phyloP scores from a whole-genome alignment of 2,797 vertebrate species.

The Dendrocincla tyrannina region DNA sequence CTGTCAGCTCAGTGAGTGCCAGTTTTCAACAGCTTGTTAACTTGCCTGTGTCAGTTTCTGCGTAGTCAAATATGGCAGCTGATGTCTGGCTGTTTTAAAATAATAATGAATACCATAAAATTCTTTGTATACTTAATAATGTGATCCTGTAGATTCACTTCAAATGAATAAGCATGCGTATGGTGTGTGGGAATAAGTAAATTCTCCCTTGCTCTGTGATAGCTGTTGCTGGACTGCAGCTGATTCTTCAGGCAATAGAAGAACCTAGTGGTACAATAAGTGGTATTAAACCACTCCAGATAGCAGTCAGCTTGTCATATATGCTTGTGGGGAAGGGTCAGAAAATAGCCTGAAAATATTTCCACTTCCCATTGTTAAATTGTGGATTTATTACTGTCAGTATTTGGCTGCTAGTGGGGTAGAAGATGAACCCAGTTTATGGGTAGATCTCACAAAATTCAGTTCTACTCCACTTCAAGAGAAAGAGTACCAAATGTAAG shows the following conservation, averaged over 20 bases:
- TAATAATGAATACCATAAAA: not conserved
- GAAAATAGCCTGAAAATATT: not conserved
- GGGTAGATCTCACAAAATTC: not conserved
- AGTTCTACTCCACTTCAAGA: not conserved
- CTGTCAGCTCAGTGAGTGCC: not conserved
- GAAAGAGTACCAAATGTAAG: not conserved
- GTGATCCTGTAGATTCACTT: not conserved
- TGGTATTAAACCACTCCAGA: not conserved
- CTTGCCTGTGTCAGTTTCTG: not conserved
- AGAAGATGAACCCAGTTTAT: not conserved
- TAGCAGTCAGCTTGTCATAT: not conserved
- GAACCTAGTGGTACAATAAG: not conserved
- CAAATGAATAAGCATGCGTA: fast-evolving
- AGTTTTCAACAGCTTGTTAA: not conserved
- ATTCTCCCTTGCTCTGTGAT: not conserved
- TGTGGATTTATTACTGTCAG: not conserved
- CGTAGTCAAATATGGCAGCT: not conserved
- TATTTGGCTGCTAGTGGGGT: not conserved
- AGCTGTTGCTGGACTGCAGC: not conserved
- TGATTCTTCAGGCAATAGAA: not conserved
- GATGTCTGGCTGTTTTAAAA: not conserved
- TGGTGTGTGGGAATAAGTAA: not conserved
- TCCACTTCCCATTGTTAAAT: not conserved
- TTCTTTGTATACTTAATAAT: not conserved
- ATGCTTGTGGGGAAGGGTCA: not conserved